Conservation (phyloP, 2,113 vertebrate genomes). For the Nycticebus coucang region DNA sequence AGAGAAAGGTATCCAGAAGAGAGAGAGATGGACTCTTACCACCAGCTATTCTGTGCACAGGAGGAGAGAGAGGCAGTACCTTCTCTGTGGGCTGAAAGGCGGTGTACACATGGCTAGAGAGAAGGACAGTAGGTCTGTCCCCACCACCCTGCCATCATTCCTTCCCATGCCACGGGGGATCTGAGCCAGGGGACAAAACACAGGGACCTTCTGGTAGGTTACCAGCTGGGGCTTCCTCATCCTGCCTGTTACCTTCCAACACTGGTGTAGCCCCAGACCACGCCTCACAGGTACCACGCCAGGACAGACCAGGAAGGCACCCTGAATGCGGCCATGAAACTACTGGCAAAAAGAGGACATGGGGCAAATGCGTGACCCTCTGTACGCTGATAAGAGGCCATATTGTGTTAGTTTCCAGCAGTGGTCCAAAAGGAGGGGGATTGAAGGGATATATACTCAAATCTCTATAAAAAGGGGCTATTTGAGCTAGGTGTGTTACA, state of each 20-base stretch:
- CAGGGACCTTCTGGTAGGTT: neutral
- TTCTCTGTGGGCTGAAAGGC: neutral
- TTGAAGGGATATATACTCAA: neutral
- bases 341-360: neutral
- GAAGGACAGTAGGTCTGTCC: neutral
- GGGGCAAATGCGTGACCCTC: neutral
- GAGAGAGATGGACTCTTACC: neutral
- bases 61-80: no score
- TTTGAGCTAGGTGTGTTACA: neutral
- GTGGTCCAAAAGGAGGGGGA: neutral
- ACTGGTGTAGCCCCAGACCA: neutral
- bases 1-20: neutral
- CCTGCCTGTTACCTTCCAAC: neutral
- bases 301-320: neutral
- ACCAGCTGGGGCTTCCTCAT: neutral
- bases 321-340: neutral
- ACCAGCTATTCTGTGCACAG: fast-evolving
- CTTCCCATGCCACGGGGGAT: neutral
- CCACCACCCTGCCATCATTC: neutral
- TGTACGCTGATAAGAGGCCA: no score
- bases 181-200: neutral
- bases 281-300: neutral
- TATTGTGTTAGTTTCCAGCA: fast-evolving
- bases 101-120: neutral
- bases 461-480: neutral